Conservation (phyloP, 2,113 vertebrate genomes). For the Athene cunicularia region DNA sequence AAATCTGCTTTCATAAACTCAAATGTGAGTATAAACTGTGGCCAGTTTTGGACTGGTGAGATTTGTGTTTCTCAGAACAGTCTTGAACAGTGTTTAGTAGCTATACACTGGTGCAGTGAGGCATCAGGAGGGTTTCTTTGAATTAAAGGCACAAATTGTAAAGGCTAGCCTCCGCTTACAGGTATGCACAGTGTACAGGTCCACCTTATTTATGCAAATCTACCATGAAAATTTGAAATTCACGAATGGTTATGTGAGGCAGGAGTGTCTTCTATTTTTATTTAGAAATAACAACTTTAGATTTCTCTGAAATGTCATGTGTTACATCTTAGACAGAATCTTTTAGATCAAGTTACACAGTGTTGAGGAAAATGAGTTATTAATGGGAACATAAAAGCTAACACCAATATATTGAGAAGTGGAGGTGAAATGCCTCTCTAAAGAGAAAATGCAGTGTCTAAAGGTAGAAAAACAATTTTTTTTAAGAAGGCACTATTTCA, state of each 20-base stretch:
- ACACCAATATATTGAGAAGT: neutral
- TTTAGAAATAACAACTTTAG: neutral
- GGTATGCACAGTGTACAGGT: neutral
- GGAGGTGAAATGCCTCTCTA: constrained; percentile 31
- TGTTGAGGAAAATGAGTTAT: neutral
- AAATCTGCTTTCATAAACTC: neutral
- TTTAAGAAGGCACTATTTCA: constrained; percentile 56
- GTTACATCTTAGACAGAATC: neutral
- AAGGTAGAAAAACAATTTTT: constrained; percentile 46
- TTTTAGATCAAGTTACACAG: neutral
- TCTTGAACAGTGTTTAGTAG: neutral
- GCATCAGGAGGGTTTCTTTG: neutral
- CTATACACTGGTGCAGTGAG: neutral
- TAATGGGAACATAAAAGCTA: neutral
- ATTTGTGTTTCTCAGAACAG: neutral
- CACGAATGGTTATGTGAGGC: fast-evolving
- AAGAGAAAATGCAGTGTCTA: constrained; percentile 39
- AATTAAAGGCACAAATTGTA: neutral
- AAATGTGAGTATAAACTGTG: neutral
- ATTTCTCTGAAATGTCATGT: neutral
- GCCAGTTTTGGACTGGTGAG: neutral
- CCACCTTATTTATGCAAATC: neutral
- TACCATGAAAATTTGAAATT: neutral
- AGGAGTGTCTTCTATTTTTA: neutral
- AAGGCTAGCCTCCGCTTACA: neutral